Evolutionary conservation across 2,888 invertebrate genomes (phyloP), one percentile per base, ranked within the genome.

Genomic region (Orthosia gracilis): DNA sequence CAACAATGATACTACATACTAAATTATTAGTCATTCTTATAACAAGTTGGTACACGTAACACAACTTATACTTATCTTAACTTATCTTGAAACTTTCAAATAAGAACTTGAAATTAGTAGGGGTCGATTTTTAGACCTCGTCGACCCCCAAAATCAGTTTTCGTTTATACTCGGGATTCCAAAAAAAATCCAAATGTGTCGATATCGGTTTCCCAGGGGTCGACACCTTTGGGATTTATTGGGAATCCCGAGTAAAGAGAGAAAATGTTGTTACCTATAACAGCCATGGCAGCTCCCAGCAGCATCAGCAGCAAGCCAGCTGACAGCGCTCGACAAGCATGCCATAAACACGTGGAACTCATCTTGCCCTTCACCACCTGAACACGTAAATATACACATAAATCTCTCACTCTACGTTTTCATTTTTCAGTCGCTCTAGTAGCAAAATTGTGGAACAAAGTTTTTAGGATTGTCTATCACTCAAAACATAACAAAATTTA

Each of bases 241-340:
- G 26, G 26, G 26, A 26, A 1, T 3, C 26, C 26, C 3, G 26
- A 23, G 3, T 31, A 47, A 47, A 23, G 7, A 40, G 7, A 57
- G 0, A 52, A 45, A 47, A 49, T 63, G 11, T 40, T 12, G 17
- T 69, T 80, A 98, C 99, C 99, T 92, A 99, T 97, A 57, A 98
- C 98, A 55, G 99, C 99, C 99, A 99, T 99, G 72, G 98, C 98
- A 73, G 98, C 98, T 31, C 99, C 99, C 61, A 99, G 97, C 83
- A 98, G 96, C 98, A 99, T 98, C 81, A 99, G 97, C 82, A 99
- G 96, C 83, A 99, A 96, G 49, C 99, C 99, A 76, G 99, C 97
- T 81, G 98, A 98, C 23, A 99, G 97, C 40, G 99, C 99, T 87
- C 99, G 98, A 93, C 99, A 99, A 49, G 99, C 99, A 92, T 99